Evolutionary conservation across 2,888 invertebrate species (phyloP), one percentile per base, ranked within the genome.

Genomic region (Ornithoptera alexandrae): DNA sequence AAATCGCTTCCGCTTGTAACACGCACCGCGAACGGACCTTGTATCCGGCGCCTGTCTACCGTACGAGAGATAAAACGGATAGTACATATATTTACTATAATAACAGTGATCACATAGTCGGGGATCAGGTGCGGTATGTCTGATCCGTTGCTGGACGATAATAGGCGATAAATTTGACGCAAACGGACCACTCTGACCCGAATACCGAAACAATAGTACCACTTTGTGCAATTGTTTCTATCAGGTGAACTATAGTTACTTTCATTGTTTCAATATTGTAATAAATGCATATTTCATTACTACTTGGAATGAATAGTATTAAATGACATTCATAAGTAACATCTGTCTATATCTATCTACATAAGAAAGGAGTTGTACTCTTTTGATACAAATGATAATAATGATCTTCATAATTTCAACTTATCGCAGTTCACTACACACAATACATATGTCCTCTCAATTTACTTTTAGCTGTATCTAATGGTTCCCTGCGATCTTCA

Each of bases 31-130:
- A 46, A 30, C 30, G 58, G 62, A 24, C n/a, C 50, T 69, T 62
- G 74, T 78, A 81, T 80, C 80, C 77, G 76, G 78, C 75, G 79
- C 77, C 78, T 78, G 75, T 68, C 73, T 72, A 30, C 30, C 30
- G 5, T 72, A 73, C 73, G 71, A 72, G 69, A 81, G 82, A 82
- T 82, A 77, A 73, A 74, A 72, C 73, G 68, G 80, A 82, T 82
- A 80, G 78, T 71, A 75, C 79, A 77, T 81, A 77, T 83, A 84
- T 85, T 86, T 86, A 85, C 83, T 83, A 83, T 86, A 86, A 88
- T 88, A 86, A 86, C 80, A 73, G 72, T 72, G 82, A 85, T 85
- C 78, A 73, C 75, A 80, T 81, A 80, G 74, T 74, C 75, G 71
- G 72, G 79, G 84, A 82, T 84, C 82, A 83, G 80, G 80, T 81